These are phyloP conservation scores for Proisotoma minuta DNA, from an alignment of 2,888 invertebrate species.

Conservation along the genomic window DNA sequence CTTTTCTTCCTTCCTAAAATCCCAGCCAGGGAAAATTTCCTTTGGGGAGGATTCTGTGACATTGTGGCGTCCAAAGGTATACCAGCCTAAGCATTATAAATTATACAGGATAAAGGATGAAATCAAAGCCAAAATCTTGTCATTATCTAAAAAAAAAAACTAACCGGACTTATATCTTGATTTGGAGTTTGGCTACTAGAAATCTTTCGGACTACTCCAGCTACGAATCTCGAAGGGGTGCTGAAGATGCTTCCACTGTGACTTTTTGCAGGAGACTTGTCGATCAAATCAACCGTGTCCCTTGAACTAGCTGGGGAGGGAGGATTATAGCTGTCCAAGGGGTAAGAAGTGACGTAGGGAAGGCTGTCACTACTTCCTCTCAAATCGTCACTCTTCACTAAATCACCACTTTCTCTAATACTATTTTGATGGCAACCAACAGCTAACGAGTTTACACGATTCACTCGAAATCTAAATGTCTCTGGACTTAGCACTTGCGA, in stretches of 20 bases:
- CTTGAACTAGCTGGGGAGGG: conserved; percentile 1
- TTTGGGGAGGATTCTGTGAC: conserved; percentile 15
- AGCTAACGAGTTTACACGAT: conserved; percentile 42
- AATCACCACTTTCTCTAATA: neutral
- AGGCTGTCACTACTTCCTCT: neutral
- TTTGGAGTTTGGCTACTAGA: no score
- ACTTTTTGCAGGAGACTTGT: neutral
- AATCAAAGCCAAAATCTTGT: no score
- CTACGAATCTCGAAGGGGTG: no score
- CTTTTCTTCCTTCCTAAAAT: conserved; percentile 33
- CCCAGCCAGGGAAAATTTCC: conserved; percentile 30
- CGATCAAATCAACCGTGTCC: conserved; percentile 13
- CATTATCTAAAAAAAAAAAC: no score
- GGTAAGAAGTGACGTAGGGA: conserved; percentile 23
- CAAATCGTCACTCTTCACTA: conserved; percentile 3
- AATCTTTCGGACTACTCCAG: no score
- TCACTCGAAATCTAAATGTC: conserved; percentile 40
- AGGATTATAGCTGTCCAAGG: conserved; percentile 14
- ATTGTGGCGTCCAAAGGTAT: conserved; percentile 8
- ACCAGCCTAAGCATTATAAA: neutral
- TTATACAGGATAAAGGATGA: no score
- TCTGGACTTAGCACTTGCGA: conserved; percentile 1
- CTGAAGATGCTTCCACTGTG: neutral
- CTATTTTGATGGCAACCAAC: conserved; percentile 33
- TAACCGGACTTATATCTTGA: neutral